Percentiles rank a stretch among this genome's conserved stretches.
Conservation (phyloP, 2,113 vertebrate species). For the Poeciliopsis retropinna region DNA sequence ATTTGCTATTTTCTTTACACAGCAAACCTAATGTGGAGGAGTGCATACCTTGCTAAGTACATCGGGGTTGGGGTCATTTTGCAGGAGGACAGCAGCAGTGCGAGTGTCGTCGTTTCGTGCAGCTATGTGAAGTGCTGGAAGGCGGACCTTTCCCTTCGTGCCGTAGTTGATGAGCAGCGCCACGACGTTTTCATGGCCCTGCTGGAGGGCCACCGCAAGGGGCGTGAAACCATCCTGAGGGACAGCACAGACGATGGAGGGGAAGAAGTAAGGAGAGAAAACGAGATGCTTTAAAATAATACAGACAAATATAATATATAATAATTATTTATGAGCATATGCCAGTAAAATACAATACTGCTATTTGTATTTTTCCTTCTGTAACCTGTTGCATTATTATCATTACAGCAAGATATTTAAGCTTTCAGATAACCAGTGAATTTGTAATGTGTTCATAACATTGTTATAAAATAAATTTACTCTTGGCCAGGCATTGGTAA, state of each 20-base stretch:
- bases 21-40: neutral
- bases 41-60: slow-evolving; percentile 93
- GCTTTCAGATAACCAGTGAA: neutral
- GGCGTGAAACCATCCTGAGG: slow-evolving; percentile 96
- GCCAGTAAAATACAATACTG: too few species aligned
- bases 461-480: neutral
- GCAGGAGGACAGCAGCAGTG: slow-evolving; percentile 93
- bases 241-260: neutral
- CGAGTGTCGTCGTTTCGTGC: slow-evolving; percentile 97
- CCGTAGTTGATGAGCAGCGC: slow-evolving; percentile 96
- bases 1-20: neutral
- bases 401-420: neutral
- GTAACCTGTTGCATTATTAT: too few species aligned
- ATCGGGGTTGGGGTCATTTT: slow-evolving; percentile 95
- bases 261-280: neutral
- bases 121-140: slow-evolving; percentile 95
- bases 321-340: too few species aligned
- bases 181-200: slow-evolving; percentile 97
- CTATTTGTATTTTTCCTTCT: too few species aligned
- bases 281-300: neutral
- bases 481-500: neutral
- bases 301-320: neutral
- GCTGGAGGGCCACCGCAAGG: slow-evolving; percentile 94
- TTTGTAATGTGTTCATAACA: neutral
- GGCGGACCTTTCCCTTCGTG: slow-evolving; percentile 94